phyloP scores from a whole-genome alignment of 2,113 vertebrate species.

The Lipophrys pholis region DNA sequence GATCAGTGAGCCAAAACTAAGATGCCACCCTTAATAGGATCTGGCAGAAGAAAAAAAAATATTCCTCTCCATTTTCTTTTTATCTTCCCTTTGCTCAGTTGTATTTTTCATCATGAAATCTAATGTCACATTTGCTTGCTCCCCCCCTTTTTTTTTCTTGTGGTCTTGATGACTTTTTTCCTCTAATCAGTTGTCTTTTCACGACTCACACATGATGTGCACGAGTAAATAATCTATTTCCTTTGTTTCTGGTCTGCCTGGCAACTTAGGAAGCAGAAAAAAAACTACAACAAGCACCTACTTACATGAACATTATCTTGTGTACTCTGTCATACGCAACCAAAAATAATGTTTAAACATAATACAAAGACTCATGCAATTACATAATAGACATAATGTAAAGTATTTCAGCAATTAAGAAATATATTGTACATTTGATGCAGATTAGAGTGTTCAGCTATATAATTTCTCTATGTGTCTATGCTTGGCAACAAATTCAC shows the following conservation, averaged over 20 bases:
- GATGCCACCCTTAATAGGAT: conserved; percentile 81
- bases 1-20: conserved; percentile 85
- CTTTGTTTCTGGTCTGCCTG: not conserved
- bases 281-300: not conserved
- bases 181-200: not conserved
- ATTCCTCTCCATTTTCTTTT: conserved; percentile 65
- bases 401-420: not conserved
- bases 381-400: not conserved
- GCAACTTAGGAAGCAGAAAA: not conserved
- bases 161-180: conserved; percentile 12
- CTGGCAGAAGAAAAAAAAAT: conserved; percentile 74
- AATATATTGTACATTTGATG: not conserved
- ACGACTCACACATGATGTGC: not conserved
- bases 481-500: too few species aligned
- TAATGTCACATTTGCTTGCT: conserved; percentile 54
- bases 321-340: not conserved
- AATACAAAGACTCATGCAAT: not conserved
- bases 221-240: conserved; percentile 5
- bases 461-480: too few species aligned
- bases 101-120: conserved; percentile 63
- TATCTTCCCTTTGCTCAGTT: conserved; percentile 57
- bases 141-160: conserved; percentile 16
- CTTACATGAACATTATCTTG: conserved; percentile 5
- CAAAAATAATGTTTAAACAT: not conserved
- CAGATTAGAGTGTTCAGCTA: too few species aligned